phyloP scores from a whole-genome alignment of 2,888 invertebrate species.

The Subacronicta megacephala region DNA sequence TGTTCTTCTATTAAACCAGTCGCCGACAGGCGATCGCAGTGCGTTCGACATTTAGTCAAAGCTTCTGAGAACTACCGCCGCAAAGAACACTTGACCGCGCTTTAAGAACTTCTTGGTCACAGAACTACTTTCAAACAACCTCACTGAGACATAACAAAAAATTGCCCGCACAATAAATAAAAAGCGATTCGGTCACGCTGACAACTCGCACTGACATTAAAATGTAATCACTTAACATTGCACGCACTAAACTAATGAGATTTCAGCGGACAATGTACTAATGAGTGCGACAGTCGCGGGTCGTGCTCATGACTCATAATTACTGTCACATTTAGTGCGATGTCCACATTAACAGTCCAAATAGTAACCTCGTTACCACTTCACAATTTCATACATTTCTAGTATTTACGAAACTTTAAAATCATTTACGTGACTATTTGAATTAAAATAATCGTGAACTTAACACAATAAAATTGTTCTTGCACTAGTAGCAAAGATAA shows the following conservation, averaged over 20 bases:
- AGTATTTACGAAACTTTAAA: constrained; percentile 57
- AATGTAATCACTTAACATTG: constrained; percentile 87
- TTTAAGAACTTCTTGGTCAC: constrained; percentile 60
- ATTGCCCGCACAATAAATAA: constrained; percentile 71
- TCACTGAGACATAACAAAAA: constrained; percentile 71
- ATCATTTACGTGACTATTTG: constrained; percentile 62
- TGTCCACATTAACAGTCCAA: constrained; percentile 66
- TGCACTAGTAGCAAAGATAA: constrained; percentile 74
- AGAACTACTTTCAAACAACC: constrained; percentile 75
- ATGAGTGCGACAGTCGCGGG: constrained; percentile 80
- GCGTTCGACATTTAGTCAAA: constrained; percentile 78
- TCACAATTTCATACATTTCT: constrained; percentile 56
- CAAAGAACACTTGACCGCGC: constrained; percentile 68
- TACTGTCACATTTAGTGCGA: constrained; percentile 77
- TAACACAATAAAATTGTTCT: constrained; percentile 68
- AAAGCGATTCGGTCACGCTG: constrained; percentile 73
- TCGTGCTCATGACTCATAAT: constrained; percentile 82
- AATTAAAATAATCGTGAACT: constrained; percentile 59
- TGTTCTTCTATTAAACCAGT: constrained; percentile 82
- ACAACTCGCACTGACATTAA: constrained; percentile 75
- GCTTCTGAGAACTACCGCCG: constrained; percentile 64
- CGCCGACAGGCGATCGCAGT: constrained; percentile 78
- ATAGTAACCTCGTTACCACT: constrained; percentile 56
- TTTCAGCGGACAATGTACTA: constrained; percentile 84
- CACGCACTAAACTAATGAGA: constrained; percentile 87